Evolutionary conservation across 2,888 invertebrate genomes (phyloP).

Genomic region (Amblyjoppa proteus): DNA sequence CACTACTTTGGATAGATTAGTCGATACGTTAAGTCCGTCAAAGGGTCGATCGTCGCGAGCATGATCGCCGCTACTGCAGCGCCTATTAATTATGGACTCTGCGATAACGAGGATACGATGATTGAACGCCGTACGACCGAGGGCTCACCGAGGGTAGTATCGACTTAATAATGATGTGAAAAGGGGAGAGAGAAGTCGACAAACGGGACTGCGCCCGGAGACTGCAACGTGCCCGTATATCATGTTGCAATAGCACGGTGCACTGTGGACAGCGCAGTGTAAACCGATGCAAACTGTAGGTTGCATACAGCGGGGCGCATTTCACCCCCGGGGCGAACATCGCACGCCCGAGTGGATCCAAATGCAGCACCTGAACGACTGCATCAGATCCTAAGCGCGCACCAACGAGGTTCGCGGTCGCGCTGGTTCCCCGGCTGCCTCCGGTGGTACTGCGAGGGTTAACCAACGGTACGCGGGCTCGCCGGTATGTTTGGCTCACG

Average conservation of each 20-base stretch:
- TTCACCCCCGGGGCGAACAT: conserved; percentile 38
- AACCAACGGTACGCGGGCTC: conserved; percentile 47
- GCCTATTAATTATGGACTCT: background rate
- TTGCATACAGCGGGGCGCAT: background rate
- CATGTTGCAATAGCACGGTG: conserved; percentile 22
- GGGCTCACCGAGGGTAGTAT: conserved; percentile 30
- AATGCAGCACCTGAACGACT: conserved; percentile 77
- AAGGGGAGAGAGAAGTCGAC: conserved; percentile 28
- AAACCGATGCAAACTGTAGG: background rate
- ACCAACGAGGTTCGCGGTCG: conserved; percentile 58
- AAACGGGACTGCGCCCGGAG: conserved; percentile 3
- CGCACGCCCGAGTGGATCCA: conserved; percentile 70
- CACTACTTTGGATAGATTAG: background rate
- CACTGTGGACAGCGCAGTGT: conserved; percentile 22
- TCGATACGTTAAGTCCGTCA: background rate
- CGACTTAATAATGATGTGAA: conserved; percentile 35
- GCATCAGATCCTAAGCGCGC: conserved; percentile 72
- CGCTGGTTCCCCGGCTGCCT: conserved; percentile 55
- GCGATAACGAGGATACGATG: conserved; percentile 28
- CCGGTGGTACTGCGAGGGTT: conserved; percentile 45
- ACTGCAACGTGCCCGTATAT: background rate
- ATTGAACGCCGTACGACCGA: conserved; percentile 16
- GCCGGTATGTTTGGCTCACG: conserved; percentile 19
- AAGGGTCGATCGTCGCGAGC: background rate
- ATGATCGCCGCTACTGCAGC: background rate